Evolutionary conservation across 2,888 invertebrate genomes (phyloP), one percentile per base, ranked within the genome.

Genomic region (Hirtodrosophila duncani): DNA sequence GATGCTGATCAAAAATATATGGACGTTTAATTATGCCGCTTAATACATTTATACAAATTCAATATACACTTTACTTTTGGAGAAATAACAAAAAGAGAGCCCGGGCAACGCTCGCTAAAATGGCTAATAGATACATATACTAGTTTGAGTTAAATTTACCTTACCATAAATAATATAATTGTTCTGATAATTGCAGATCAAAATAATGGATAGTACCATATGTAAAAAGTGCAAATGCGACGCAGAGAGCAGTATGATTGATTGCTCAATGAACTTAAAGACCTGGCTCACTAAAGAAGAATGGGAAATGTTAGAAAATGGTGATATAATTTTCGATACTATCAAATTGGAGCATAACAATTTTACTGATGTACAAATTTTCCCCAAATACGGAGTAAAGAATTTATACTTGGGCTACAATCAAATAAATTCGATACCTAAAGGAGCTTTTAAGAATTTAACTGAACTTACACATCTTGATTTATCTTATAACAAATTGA

Each of bases 401-500:
- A 88, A 88, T 17, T 81, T 94, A 16, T 91, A 91, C 67, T 86
- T 94, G 3, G 89, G 90, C 0, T 83, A 89, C 39, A 93, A 92
- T 83, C 86, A 87, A 29, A 92, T 95, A n/a, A 87, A 86, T 3
- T 82, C 79, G 5, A 92, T 95, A 34, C 89, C 89, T 3, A 84
- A 88, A 8, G 88, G 87, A 0, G 90, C 91, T 10, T 95, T 95
- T 81, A 87, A 87, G 50, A 88, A 91, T 52, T 84, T 94, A 5
- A 89, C 89, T 31, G 87, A 89, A 31, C 88, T 95, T 83, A 87
- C 87, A 0, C 89, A 88, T 1, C 78, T 95, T 31, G 92, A 94
- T 83, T 85, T 95, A 57, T 92, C 93, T 48, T 84, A 91, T 53
- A 95, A 95, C 67, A 88, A 90, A 30, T 85, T 95, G 13, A 90